These are phyloP conservation scores for Struthio camelus DNA, from an alignment of 2,113 vertebrate genomes.

Conservation along the genomic window DNA sequence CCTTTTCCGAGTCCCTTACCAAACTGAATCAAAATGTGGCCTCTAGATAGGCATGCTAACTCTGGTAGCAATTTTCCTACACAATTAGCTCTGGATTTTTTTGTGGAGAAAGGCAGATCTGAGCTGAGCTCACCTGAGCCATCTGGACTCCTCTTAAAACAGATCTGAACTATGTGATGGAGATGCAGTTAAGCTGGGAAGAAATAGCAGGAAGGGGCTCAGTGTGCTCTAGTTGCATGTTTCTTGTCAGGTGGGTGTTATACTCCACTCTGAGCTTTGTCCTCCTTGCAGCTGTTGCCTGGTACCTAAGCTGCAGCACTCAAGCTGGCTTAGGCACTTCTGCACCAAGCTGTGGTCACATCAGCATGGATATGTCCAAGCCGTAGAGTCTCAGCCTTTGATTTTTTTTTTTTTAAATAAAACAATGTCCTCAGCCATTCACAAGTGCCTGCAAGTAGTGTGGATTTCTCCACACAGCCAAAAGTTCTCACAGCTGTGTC, in stretches of 20 bases:
- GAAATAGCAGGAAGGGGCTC: background rate
- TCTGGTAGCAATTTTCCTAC: background rate
- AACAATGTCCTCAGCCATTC: rapidly evolving
- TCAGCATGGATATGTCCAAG: background rate
- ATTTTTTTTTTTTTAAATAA: background rate
- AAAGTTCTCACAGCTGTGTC: rapidly evolving
- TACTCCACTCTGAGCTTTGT: rapidly evolving
- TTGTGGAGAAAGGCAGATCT: background rate
- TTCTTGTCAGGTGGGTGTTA: background rate
- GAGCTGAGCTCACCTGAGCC: background rate
- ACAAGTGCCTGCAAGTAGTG: background rate
- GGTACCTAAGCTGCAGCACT: background rate
- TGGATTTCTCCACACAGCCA: background rate
- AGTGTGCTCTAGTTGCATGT: background rate
- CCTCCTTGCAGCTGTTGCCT: background rate
- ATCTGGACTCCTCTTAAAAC: background rate
- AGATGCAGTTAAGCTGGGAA: background rate
- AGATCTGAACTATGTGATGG: background rate
- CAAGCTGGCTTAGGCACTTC: background rate
- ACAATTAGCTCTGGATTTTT: background rate
- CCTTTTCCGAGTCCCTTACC: background rate
- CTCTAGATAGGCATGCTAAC: background rate
- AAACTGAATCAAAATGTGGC: rapidly evolving
- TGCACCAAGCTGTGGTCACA: background rate
- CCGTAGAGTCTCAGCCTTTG: background rate